These are phyloP conservation scores for Harpagoxenus sublaevis DNA, from an alignment of 2,888 invertebrate species.

Conservation along the genomic window DNA sequence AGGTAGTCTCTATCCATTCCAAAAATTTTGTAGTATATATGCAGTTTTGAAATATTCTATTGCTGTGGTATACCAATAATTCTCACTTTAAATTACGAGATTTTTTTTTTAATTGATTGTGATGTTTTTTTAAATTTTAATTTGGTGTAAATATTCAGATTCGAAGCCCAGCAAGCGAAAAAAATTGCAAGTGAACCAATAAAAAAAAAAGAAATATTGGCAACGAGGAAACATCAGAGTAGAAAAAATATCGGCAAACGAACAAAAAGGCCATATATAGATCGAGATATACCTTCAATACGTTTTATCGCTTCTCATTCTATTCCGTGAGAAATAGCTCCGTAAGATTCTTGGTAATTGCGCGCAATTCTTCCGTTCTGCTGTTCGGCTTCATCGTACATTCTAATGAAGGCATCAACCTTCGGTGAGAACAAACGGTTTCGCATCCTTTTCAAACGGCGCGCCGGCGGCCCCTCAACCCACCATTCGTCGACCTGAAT, in stretches of 20 bases:
- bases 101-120: slow-evolving; percentile 37
- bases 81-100: background rate
- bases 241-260: slow-evolving; percentile 18
- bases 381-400: slow-evolving; percentile 53
- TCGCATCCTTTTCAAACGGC: slow-evolving; percentile 56
- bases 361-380: slow-evolving; percentile 46
- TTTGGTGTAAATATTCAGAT: slow-evolving; percentile 9
- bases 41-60: slow-evolving; percentile 23
- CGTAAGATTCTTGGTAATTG: slow-evolving; percentile 38
- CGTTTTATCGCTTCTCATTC: slow-evolving; percentile 36
- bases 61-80: slow-evolving; percentile 15
- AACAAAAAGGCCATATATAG: background rate
- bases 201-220: background rate
- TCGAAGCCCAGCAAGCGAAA: background rate
- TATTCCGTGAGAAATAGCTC: slow-evolving; percentile 40
- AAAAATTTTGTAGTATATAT: slow-evolving; percentile 4
- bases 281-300: slow-evolving; percentile 22
- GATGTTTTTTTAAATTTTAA: background rate
- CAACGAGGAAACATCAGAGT: background rate
- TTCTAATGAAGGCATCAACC: slow-evolving; percentile 63
- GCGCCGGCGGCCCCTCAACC: slow-evolving; percentile 13
- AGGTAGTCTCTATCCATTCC: background rate
- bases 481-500: slow-evolving; percentile 53
- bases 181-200: slow-evolving; percentile 5
- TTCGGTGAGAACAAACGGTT: slow-evolving; percentile 61